These are phyloP conservation scores for Seira musarum DNA, from an alignment of 2,888 invertebrate genomes.

Conservation along the genomic window DNA sequence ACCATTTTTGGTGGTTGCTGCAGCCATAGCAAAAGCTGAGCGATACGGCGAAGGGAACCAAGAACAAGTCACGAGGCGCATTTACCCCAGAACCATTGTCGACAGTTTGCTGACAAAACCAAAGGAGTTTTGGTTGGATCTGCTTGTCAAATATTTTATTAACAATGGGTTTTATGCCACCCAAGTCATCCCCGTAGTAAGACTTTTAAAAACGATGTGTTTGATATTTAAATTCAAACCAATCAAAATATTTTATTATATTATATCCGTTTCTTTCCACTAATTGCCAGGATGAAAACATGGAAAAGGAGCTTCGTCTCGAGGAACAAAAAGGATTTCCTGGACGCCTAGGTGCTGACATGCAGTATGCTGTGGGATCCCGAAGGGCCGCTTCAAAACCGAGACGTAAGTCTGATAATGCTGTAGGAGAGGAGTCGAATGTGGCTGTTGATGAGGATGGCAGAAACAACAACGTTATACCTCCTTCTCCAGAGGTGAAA, in stretches of 20 bases:
- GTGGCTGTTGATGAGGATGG: conserved; percentile 65
- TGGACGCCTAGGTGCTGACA: conserved; percentile 57
- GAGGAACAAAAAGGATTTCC: conserved; percentile 39
- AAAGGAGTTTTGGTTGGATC: conserved; percentile 58
- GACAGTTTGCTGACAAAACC: conserved; percentile 60
- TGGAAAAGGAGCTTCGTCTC: conserved; percentile 25
- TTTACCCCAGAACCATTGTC: conserved; percentile 62
- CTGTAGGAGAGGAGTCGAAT: conserved; percentile 61
- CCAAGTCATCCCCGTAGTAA: conserved; percentile 65
- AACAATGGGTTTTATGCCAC: conserved; percentile 62
- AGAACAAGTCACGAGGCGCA: conserved; percentile 62
- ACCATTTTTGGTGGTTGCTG: conserved; percentile 65
- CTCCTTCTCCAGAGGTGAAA: conserved; percentile 9
- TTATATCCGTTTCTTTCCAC: background rate
- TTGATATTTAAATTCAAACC: background rate
- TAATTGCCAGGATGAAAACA: conserved; percentile 26
- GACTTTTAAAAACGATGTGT: background rate
- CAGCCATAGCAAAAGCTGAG: conserved; percentile 66
- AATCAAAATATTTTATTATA: conserved; percentile 4
- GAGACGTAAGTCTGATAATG: conserved; percentile 57
- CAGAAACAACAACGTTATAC: conserved; percentile 31
- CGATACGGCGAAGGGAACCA: conserved; percentile 61
- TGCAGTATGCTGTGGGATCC: conserved; percentile 63
- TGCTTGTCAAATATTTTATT: conserved; percentile 62
- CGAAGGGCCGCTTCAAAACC: conserved; percentile 65